These are phyloP conservation scores for Acanthosepion esculentum DNA, from an alignment of 2,888 invertebrate genomes.

Conservation along the genomic window DNA sequence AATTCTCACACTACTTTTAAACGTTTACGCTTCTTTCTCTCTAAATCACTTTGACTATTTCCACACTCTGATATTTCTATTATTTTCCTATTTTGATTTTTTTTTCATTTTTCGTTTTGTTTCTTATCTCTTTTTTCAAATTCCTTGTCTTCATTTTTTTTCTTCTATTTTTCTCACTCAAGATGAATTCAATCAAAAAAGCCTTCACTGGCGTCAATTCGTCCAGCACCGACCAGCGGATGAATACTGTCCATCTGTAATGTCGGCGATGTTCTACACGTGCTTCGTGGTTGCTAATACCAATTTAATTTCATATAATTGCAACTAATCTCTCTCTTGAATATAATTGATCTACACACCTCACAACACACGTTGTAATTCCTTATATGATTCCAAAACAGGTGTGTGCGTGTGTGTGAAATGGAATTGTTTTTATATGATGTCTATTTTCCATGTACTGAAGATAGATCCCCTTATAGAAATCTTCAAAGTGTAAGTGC, in stretches of 20 bases:
- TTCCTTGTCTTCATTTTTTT: neutral
- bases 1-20: too few relatives aligned
- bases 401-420: neutral
- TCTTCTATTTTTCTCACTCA: neutral
- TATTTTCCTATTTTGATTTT: neutral
- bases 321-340: conserved; percentile 9
- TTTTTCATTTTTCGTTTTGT: too few relatives aligned
- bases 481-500: neutral
- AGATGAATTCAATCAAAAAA: neutral
- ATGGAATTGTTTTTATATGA: neutral
- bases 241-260: neutral
- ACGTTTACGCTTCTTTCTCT: neutral
- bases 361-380: neutral
- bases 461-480: neutral
- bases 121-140: too few relatives aligned
- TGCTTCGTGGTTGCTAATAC: neutral
- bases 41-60: too few relatives aligned
- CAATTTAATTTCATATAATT: neutral
- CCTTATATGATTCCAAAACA: neutral
- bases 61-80: neutral
- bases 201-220: neutral
- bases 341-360: neutral
- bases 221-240: neutral
- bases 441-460: neutral
- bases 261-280: neutral